Evolutionary conservation across 2,797 vertebrate genomes (phyloP), one percentile per base, ranked within the genome.

Genomic region (Zalophus californianus): DNA sequence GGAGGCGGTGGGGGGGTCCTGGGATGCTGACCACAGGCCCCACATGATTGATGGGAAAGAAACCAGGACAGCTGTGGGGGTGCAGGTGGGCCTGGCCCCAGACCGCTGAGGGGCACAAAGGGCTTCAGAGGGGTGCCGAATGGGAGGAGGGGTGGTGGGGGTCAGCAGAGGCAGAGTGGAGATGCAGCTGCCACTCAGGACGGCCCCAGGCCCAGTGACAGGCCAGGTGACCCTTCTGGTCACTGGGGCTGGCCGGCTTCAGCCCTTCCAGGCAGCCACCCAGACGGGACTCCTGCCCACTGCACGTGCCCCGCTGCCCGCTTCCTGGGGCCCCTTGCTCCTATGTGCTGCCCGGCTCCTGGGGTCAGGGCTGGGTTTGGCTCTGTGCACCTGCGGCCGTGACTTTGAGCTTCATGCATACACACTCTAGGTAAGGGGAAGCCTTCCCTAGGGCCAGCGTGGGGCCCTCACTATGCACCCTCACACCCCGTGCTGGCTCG

Each of bases 261-360:
- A 23, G 91, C 14, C 50, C 32, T 18, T 79, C 32, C 58, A 58
- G 85, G 52, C 38, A 64, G 66, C 41, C 15, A 15, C 41, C 56
- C 27, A 25, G 58, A 13, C 1, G 14, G 60, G n/a, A 23, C 58
- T 32, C 66, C 0, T 14, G 23, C 2, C 25, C 50, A 1, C 14
- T 0, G 23, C 35, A 25, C 0, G 35, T 5, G 20, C 41, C 11
- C 15, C 2, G 0, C 10, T 0, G 20, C 23, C 44, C 0, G 5
- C 16, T 18, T 11, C 64, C 7, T 32, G 8, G 16, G 20, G 32
- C 25, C n/a, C 16, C 7, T 41, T 1, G 41, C 48, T 16, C 21
- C 72, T 1, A 3, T 9, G n/a, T 23, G 13, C 27, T 1, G 23
- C 18, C 11, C 5, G 20, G 48, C 23, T 41, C 48, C 44, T 2